These are phyloP conservation scores for Dinomys branickii DNA, from an alignment of 2,113 vertebrate genomes.

Conservation along the genomic window DNA sequence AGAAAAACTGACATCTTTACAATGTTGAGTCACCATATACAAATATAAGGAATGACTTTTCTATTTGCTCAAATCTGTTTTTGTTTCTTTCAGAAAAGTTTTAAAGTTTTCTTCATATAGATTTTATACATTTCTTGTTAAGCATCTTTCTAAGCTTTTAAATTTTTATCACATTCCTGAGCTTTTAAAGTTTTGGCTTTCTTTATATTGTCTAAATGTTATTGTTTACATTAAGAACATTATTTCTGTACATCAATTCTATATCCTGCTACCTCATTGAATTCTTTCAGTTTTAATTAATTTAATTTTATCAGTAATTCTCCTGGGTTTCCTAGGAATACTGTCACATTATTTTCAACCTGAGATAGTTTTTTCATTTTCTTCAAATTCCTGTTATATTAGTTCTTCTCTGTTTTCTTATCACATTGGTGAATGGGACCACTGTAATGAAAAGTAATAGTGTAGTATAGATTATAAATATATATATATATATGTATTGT, in stretches of 20 bases:
- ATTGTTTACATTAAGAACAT: not conserved
- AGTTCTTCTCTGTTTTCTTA: not conserved
- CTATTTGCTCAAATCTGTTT: not conserved
- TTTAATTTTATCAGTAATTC: not conserved
- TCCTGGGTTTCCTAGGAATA: not conserved
- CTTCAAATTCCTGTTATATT: not conserved
- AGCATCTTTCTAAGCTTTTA: not conserved
- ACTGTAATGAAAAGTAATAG: not conserved
- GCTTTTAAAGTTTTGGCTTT: not conserved
- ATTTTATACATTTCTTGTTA: not conserved
- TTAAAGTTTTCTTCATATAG: not conserved
- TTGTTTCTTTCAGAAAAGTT: conserved; percentile 13
- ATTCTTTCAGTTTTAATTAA: conserved; percentile 11
- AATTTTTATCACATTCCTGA: not conserved
- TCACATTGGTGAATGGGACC: not conserved
- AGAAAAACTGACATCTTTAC: conserved; percentile 32
- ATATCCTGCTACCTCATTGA: not conserved
- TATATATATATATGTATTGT: too few species aligned
- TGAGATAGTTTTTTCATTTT: not conserved
- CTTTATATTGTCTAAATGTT: not conserved
- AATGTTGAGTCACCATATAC: not conserved
- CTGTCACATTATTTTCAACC: not conserved
- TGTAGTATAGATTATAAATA: not conserved
- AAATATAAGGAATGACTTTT: conserved; percentile 6
- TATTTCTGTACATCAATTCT: conserved; percentile 6